Evolutionary conservation across 2,113 vertebrate genomes (phyloP), one percentile per base, ranked within the genome.

Genomic region (Nannobrachium achirus): DNA sequence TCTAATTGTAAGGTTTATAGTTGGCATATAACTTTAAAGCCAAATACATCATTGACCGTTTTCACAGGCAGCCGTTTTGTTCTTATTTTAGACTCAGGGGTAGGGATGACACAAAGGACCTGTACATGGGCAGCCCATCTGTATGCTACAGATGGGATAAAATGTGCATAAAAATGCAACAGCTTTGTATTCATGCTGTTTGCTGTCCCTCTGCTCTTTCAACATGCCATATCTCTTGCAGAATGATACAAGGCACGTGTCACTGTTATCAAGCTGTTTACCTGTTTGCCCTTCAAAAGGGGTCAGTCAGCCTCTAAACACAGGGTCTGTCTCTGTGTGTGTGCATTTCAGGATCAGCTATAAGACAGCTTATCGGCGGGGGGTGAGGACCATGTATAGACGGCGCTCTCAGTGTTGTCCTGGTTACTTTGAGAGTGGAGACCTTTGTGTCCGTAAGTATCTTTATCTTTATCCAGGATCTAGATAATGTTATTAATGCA

Each of bases 321-420:
- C 50, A 10, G 57, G 41, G 51, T 2, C 65, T 71, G 25, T 81
- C 78, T 42, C 44, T 72, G 38, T 10, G 52, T 80, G 60, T 87
- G 74, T 76, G 65, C 86, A 86, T 62, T 88, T 73, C 90, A 99
- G 98, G 92, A 98, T 98, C 92, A 99, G 97, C 88, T 99, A 99
- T 86, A 99, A 99, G 89, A 98, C 96, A 1, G 97, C 98, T 0
- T 99, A 99, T 83, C 95, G 97, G 67, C 92, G 98, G 13, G 97
- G 97, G 57, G 94, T 99, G 4, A 91, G 98, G 73, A 99, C 98
- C 11, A 99, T 99, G 97, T 99, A 99, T 86, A 92, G 97, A 6
- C 93, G 97, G n/a, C 93, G 97, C 72, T 99, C 98, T 0, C 98
- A 99, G 85, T 99, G 98, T 92, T 99, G 97, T 84, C 98, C 98